Evolutionary conservation across 2,888 invertebrate species (phyloP).

Genomic region (Lacanobia oleracea): DNA sequence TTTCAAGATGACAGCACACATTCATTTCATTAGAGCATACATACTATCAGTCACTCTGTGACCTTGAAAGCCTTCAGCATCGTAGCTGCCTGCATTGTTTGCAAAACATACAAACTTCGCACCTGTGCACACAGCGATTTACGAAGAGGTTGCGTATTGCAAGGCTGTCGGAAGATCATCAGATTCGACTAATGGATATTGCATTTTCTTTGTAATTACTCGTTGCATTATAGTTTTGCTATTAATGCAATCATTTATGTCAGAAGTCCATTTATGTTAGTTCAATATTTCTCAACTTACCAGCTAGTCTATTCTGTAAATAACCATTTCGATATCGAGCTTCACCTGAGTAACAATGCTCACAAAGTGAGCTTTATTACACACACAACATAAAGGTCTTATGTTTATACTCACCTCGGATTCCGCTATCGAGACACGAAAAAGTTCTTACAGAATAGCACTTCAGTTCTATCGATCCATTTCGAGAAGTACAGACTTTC

Average conservation of each 20-base stretch:
- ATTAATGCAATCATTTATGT: not conserved
- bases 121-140: constrained; percentile 46
- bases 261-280: not conserved
- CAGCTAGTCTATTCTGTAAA: too few relatives aligned
- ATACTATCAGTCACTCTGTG: constrained; percentile 52
- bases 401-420: too few relatives aligned
- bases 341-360: too few relatives aligned
- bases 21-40: constrained; percentile 50
- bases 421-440: too few relatives aligned
- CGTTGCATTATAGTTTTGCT: not conserved
- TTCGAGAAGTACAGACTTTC: not conserved
- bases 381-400: too few relatives aligned
- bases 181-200: constrained; percentile 28
- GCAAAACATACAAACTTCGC: constrained; percentile 56
- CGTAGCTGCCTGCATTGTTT: constrained; percentile 60
- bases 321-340: too few relatives aligned
- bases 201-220: constrained; percentile 6
- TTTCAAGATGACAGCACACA: constrained; percentile 32
- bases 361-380: too few relatives aligned
- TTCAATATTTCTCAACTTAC: not conserved
- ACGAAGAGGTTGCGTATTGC: constrained; percentile 30
- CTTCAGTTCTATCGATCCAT: not conserved
- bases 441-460: too few relatives aligned
- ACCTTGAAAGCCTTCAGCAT: constrained; percentile 58
- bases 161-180: constrained; percentile 36